A percentile compares a stretch with the other conserved stretches of the same genome.
These are phyloP conservation scores for Anolis carolinensis DNA, from an alignment of 2,113 vertebrate genomes.

Conservation along the genomic window DNA sequence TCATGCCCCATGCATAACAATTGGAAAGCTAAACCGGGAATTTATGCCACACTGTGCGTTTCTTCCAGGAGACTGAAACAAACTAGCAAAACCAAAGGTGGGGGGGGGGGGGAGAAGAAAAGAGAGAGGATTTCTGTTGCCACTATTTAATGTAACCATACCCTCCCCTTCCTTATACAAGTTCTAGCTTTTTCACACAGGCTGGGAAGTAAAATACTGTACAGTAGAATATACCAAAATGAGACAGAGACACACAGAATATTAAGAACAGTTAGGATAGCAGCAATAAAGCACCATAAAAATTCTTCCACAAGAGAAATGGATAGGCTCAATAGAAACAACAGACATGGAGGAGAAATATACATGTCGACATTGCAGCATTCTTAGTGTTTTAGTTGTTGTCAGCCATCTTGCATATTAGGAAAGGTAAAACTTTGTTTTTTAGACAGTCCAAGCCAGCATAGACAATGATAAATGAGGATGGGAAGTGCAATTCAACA, in stretches of 20 bases:
- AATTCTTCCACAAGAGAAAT: not conserved
- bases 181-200: not conserved
- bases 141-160: not conserved
- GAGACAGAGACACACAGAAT: not conserved
- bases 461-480: no score
- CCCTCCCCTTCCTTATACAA: not conserved
- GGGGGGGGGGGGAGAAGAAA: not conserved
- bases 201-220: not conserved
- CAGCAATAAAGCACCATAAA: not conserved
- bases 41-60: not conserved
- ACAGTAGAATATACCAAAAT: not conserved
- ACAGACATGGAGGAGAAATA: no score
- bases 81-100: not conserved
- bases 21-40: not conserved
- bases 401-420: not conserved
- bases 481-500: not conserved
- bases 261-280: not conserved
- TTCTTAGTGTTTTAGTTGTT: not conserved
- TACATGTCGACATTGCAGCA: not conserved
- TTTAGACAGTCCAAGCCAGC: not conserved
- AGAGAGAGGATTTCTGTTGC: not conserved
- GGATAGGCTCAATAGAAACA: not conserved
- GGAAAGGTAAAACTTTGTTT: not conserved
- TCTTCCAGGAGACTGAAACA: not conserved
- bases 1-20: not conserved